These are phyloP conservation scores for Tetragnatha montana DNA, from an alignment of 2,888 invertebrate species.

Conservation along the genomic window DNA sequence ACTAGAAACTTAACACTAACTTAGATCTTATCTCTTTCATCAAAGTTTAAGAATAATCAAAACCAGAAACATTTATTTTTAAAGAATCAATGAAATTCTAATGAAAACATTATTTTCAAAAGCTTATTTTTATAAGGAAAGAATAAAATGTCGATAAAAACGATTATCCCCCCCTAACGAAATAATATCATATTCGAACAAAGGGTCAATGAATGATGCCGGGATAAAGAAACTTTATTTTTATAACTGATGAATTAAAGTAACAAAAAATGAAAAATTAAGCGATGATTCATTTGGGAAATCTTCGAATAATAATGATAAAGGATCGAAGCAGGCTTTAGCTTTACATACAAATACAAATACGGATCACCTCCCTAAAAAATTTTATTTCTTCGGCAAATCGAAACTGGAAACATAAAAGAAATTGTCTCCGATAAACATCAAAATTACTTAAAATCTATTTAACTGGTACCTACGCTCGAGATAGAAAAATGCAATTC, in stretches of 20 bases:
- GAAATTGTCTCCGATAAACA: not conserved
- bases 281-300: not conserved
- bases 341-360: not conserved
- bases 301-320: not conserved
- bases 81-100: not conserved
- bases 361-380: not conserved
- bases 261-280: not conserved
- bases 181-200: not conserved
- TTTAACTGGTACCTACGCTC: too few species aligned
- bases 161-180: too few species aligned
- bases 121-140: not conserved
- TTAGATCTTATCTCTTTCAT: too few species aligned
- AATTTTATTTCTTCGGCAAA: not conserved
- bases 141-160: too few species aligned
- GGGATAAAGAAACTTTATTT: not conserved
- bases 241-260: not conserved
- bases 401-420: not conserved
- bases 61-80: too few species aligned
- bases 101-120: not conserved
- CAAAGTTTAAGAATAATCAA: too few species aligned
- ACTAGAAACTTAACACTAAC: too few species aligned
- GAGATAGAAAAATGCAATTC: slow-evolving; percentile 18
- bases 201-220: not conserved
- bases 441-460: not conserved
- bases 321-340: not conserved